These are phyloP conservation scores for Atta texana DNA, from an alignment of 1,140 invertebrate genomes.

Conservation along the genomic window DNA sequence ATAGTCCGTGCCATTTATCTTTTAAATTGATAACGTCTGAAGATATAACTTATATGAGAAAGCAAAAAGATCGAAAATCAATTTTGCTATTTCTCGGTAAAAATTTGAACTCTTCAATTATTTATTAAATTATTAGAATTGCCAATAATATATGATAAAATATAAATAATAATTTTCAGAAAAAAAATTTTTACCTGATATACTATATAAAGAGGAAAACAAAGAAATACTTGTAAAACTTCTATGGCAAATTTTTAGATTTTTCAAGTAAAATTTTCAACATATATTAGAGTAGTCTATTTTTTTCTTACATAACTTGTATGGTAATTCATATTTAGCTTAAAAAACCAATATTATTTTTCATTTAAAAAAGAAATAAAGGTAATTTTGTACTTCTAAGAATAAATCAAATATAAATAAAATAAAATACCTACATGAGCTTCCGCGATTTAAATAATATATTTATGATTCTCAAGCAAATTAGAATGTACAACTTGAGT, in stretches of 20 bases:
- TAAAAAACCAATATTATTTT: too few species aligned
- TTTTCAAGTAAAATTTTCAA: slow-evolving; percentile 51
- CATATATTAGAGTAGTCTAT: background rate
- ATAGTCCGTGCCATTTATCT: slow-evolving; percentile 50
- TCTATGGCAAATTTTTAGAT: slow-evolving; percentile 78
- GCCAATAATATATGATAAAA: background rate
- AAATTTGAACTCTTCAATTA: slow-evolving; percentile 22
- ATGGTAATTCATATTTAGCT: too few species aligned
- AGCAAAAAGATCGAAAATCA: slow-evolving; percentile 68
- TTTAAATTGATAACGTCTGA: slow-evolving; percentile 75
- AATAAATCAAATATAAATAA: too few species aligned
- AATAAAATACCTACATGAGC: too few species aligned
- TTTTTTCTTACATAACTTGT: too few species aligned
- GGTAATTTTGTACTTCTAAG: too few species aligned
- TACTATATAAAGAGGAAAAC: slow-evolving; percentile 49
- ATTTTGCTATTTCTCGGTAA: slow-evolving; percentile 76
- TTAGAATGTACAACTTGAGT: too few species aligned
- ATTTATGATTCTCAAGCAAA: too few species aligned
- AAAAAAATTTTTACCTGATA: slow-evolving; percentile 63
- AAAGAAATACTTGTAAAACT: slow-evolving; percentile 75
- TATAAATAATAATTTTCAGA: slow-evolving; percentile 67
- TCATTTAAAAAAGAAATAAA: too few species aligned
- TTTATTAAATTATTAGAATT: slow-evolving; percentile 8
- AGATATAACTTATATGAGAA: slow-evolving; percentile 72
- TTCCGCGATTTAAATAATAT: too few species aligned